These are phyloP conservation scores for Toxostoma redivivum DNA, from an alignment of 2,113 vertebrate species.

Conservation along the genomic window DNA sequence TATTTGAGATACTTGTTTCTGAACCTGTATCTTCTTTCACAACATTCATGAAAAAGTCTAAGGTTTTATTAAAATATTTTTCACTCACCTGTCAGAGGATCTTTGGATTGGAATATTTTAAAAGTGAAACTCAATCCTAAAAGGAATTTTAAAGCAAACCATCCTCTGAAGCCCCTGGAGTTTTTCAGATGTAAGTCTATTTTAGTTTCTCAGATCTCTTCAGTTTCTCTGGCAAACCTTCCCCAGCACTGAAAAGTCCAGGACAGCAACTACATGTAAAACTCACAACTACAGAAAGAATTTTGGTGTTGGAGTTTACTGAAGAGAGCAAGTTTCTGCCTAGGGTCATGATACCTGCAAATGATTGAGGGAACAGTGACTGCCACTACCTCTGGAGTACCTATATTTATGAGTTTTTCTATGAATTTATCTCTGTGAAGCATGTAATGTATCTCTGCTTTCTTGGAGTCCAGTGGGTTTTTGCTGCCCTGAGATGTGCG, in stretches of 20 bases:
- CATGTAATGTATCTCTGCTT: not conserved
- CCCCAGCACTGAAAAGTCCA: not conserved
- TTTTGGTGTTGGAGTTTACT: not conserved
- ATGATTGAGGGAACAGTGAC: not conserved
- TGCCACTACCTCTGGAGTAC: not conserved
- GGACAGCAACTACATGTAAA: not conserved
- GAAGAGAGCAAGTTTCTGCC: not conserved
- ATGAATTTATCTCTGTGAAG: not conserved
- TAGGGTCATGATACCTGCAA: rapidly evolving
- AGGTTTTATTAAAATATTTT: not conserved
- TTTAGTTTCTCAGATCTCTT: not conserved
- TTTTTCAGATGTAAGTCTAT: not conserved
- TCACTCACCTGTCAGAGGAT: not conserved
- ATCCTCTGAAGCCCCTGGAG: not conserved
- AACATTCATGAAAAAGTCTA: not conserved
- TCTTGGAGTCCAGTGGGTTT: too few relatives aligned
- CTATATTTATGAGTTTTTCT: not conserved
- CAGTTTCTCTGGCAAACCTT: not conserved
- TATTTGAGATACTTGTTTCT: not conserved
- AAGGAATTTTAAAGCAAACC: not conserved
- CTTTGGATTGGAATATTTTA: not conserved
- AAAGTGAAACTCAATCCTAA: not conserved
- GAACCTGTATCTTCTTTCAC: not conserved
- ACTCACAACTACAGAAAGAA: not conserved
- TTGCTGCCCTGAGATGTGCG: too few relatives aligned